Evolutionary conservation across 2,797 vertebrate genomes (phyloP), one percentile per base, ranked within the genome.

Genomic region (Tympanoctomys barrerae): DNA sequence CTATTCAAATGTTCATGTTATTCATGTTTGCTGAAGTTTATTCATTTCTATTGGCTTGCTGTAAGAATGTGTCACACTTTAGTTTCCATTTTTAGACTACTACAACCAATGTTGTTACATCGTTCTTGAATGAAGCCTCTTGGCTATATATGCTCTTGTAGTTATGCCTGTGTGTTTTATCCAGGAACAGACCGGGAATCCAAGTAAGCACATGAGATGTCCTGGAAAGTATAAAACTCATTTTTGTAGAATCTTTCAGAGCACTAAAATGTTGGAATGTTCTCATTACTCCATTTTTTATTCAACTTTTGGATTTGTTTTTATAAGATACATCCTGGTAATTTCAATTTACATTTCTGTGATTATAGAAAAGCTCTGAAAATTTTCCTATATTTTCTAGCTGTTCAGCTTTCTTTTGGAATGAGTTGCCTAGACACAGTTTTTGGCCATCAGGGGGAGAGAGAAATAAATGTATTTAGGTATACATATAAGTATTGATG

Each of bases 341-440:
- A 5, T 28, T 85, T 96, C 28, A 42, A 7, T 79, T 80, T 83
- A 24, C 64, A 75, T 83, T 92, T 61, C 12, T 8, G 19, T 80
- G 42, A 49, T 24, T 92, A 77, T 78, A 61, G 91, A 59, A 73
- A 73, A 46, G 0, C 9, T 66, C 81, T 16, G 85, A 12, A 2
- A 24, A 52, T 46, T 93, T 84, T 57, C 2, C 24, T 68, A 2
- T 49, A 19, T 75, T 13, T 91, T 89, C 87, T 42, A 8, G 7
- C 18, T 87, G 52, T 82, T 92, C 46, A 66, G 18, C 14, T 78
- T 93, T 94, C 19, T 92, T 81, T 77, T 66, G 42, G 18, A 83
- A 5, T 94, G 79, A 26, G 78, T 42, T 64, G 5, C 4, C 1
- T 1, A 14, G 59, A 94, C 2, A n/a, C 42, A 2, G 49, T 39